These are phyloP conservation scores for Steatocranus sp. DNA, from an alignment of 2,797 vertebrate species.

Conservation along the genomic window DNA sequence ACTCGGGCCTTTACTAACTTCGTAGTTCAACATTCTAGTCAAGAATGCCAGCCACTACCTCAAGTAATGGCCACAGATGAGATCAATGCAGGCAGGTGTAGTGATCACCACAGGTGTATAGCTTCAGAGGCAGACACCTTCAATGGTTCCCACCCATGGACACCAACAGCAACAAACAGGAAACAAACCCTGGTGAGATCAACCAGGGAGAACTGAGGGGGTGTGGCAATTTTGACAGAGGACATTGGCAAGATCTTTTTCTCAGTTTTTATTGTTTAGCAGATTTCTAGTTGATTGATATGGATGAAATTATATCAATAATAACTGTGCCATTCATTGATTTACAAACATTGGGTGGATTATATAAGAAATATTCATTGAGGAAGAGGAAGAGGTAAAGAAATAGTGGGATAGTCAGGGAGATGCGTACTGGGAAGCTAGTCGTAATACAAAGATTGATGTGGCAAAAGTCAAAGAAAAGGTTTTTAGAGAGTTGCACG, in stretches of 20 bases:
- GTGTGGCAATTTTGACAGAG: background rate
- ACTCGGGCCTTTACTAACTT: background rate
- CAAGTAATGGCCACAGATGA: background rate
- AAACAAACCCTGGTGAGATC: background rate
- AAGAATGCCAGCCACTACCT: fast-evolving
- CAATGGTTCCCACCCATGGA: background rate
- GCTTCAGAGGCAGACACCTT: background rate
- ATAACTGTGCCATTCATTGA: background rate
- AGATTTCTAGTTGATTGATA: background rate
- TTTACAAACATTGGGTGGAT: background rate
- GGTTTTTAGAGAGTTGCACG: background rate
- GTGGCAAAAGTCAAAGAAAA: background rate
- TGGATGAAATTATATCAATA: background rate
- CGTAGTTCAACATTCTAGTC: background rate
- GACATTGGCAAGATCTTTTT: conserved; percentile 1
- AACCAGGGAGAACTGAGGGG: fast-evolving
- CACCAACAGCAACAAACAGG: background rate
- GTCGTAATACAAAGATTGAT: background rate
- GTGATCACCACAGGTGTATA: background rate
- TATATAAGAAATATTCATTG: fast-evolving
- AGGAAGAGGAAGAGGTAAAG: background rate
- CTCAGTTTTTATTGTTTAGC: background rate
- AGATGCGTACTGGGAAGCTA: background rate
- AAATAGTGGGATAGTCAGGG: background rate
- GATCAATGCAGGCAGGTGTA: background rate